Percentiles rank a stretch among this genome's conserved stretches.
Evolutionary conservation across 2,888 invertebrate genomes (phyloP).

Genomic region (Cataglyphis cursor): DNA sequence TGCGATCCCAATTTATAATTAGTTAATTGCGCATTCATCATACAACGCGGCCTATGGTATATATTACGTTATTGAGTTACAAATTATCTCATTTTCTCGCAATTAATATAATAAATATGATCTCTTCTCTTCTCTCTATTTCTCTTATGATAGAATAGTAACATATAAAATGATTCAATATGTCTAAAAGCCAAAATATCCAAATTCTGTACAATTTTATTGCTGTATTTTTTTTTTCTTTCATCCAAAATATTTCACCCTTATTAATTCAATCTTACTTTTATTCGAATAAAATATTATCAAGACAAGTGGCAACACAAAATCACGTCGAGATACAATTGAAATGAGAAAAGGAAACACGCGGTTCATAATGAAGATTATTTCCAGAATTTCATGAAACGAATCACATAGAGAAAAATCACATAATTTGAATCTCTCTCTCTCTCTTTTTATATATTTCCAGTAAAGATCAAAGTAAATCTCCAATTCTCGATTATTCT

Average conservation of each 20-base stretch:
- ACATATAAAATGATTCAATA: not conserved
- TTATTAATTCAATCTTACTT: conserved; percentile 17
- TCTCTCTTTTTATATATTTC: not conserved
- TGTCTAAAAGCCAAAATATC: conserved; percentile 2
- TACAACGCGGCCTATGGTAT: not conserved
- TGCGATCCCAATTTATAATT: conserved; percentile 28
- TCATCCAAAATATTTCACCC: not conserved
- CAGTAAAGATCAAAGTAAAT: not conserved
- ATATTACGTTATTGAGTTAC: conserved; percentile 23
- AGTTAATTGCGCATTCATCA: conserved; percentile 37
- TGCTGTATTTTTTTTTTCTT: not conserved
- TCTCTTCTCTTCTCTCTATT: not conserved
- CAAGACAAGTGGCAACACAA: conserved; percentile 40
- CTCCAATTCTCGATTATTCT: not conserved
- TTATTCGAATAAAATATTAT: conserved; percentile 24
- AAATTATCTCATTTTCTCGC: conserved; percentile 39
- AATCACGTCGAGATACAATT: conserved; percentile 31
- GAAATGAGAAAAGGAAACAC: conserved; percentile 5
- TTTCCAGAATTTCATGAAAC: conserved; percentile 38
- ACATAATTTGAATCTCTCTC: conserved; percentile 56
- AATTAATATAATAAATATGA: conserved; percentile 11
- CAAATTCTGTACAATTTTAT: not conserved
- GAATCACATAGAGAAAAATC: conserved; percentile 10
- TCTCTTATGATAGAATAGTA: not conserved
- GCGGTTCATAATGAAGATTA: conserved; percentile 48